Evolutionary conservation across 2,113 vertebrate species (phyloP), one percentile per base, ranked within the genome.

Genomic region (Eupsittula cactorum): DNA sequence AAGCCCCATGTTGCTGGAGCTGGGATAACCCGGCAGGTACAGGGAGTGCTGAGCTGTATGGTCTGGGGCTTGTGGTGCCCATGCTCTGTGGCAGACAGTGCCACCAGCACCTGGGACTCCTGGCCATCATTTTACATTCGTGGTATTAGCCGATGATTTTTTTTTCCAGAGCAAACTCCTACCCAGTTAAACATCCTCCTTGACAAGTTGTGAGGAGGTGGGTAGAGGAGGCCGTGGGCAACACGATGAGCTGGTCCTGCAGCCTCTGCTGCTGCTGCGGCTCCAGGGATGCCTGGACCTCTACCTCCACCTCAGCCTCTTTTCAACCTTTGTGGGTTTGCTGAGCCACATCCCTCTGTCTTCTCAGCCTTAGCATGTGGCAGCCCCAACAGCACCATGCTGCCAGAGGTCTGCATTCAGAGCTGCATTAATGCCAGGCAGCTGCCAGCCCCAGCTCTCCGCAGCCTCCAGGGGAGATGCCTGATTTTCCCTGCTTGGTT

Each of bases 1-100:
- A 39, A 78, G 39, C 33, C 41, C 39, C 47, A 25, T 1, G 0
- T 6, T n/a, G 39, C 39, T 1, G 2, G n/a, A 67, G 55, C n/a
- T 3, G 4, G 60, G 77, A 28, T 39, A 81, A 63, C 13, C 29
- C 0, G 0, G 10, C 74, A 50, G 25, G 15, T 18, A 8, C 1
- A 4, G 25, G 47, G 59, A 4, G 15, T 21, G 10, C 33, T 84
- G 81, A 75, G 55, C 69, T 59, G n/a, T 11, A 2, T 2, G 33
- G 14, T 14, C 41, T 23, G 14, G 31, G 65, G 31, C 7, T 17
- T 7, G 16, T 16, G 47, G 31, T 60, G 29, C 4, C 17, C 42
- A 59, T 55, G 28, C 64, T 62, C 41, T 59, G 78, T n/a, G 42
- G 42, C 75, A 63, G 46, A 33, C 57, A n/a, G 55, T 16, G 6